Conservation (phyloP, 2,113 vertebrate genomes). For the Porphyrio hochstetteri region DNA sequence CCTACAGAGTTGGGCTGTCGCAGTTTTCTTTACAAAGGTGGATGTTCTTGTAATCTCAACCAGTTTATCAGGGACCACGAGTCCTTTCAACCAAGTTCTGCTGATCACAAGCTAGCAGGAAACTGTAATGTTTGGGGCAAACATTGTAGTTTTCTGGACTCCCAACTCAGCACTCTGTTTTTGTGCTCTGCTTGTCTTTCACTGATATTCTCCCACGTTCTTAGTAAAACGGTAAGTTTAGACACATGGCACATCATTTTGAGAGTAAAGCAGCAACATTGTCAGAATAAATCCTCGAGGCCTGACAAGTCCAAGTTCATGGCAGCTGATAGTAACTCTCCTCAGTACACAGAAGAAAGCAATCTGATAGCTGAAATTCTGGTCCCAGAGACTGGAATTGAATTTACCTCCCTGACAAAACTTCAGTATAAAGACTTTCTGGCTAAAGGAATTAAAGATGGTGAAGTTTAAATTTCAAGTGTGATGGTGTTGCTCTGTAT, state of each 20-base stretch:
- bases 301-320: neutral
- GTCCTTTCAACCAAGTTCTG: neutral
- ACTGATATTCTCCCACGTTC: neutral
- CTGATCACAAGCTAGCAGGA: neutral
- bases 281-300: neutral
- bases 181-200: neutral
- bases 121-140: neutral
- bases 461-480: neutral
- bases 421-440: neutral
- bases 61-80: neutral
- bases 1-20: neutral
- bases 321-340: neutral
- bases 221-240: neutral
- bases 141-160: neutral
- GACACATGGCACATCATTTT: neutral
- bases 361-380: neutral
- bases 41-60: neutral
- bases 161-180: neutral
- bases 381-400: neutral
- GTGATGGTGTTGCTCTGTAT: neutral
- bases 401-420: neutral
- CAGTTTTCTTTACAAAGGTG: neutral
- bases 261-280: neutral
- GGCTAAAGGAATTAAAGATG: neutral
- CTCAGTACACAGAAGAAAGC: neutral